Evolutionary conservation across 2,113 vertebrate species (phyloP).

Genomic region (Erpornis zantholeuca): DNA sequence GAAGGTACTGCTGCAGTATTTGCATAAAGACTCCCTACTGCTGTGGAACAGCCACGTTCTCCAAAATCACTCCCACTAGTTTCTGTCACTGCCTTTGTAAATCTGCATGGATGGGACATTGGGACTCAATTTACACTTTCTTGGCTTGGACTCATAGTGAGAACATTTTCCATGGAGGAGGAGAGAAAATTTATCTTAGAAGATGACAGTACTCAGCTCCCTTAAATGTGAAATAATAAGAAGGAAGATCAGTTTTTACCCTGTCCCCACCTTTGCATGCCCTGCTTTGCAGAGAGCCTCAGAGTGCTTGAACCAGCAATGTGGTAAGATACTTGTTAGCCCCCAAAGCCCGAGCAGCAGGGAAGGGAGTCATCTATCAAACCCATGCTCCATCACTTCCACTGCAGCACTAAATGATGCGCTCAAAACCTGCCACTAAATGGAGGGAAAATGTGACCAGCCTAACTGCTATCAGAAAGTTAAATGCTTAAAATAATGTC

Average conservation of each 20-base stretch:
- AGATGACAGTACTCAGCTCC: not conserved
- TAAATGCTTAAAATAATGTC: constrained; percentile 62
- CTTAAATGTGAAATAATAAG: not conserved
- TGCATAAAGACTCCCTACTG: constrained; percentile 43
- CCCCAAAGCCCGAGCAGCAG: not conserved
- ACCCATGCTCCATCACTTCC: constrained; percentile 30
- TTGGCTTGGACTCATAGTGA: not conserved
- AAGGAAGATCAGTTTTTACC: not conserved
- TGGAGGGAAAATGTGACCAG: constrained; percentile 31
- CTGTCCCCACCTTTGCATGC: not conserved
- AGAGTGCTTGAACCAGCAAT: not conserved
- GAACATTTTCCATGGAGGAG: not conserved
- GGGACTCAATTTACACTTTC: not conserved
- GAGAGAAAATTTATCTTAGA: constrained; percentile 7
- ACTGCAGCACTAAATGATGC: constrained; percentile 5
- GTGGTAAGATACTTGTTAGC: not conserved
- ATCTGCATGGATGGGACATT: not conserved
- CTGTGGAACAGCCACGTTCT: not conserved
- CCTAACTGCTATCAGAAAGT: constrained; percentile 31
- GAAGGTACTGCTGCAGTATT: constrained; percentile 15
- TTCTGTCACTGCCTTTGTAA: not conserved
- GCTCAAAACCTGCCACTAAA: constrained; percentile 32
- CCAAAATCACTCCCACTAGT: not conserved
- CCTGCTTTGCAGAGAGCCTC: not conserved
- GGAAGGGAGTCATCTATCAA: constrained; percentile 1